Percentiles rank a stretch among this genome's conserved stretches.
phyloP scores from a whole-genome alignment of 2,888 invertebrate genomes.

The Tortrix viridana region DNA sequence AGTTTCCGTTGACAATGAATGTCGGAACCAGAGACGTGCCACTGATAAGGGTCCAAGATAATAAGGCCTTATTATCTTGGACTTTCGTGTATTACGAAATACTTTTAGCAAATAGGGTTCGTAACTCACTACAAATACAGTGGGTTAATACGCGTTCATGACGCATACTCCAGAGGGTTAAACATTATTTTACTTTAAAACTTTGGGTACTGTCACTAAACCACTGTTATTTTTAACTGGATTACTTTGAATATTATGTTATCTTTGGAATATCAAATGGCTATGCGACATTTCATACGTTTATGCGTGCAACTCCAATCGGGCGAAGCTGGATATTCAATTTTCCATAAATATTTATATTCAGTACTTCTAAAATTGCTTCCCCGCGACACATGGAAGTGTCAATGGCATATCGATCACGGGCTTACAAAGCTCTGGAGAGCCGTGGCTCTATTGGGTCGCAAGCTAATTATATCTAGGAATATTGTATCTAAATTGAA shows the following conservation, averaged over 20 bases:
- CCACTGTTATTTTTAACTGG: too few species aligned
- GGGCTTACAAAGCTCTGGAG: slow-evolving; percentile 11
- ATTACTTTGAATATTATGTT: too few species aligned
- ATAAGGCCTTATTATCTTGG: background rate
- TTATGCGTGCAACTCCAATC: too few species aligned
- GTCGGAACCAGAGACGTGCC: slow-evolving; percentile 7
- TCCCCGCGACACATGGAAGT: slow-evolving; percentile 13
- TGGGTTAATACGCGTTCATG: too few species aligned
- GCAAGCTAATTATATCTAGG: background rate
- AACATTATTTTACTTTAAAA: too few species aligned
- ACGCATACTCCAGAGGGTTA: too few species aligned
- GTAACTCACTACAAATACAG: too few species aligned
- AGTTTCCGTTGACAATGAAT: slow-evolving; percentile 24
- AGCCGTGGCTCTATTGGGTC: slow-evolving; percentile 15
- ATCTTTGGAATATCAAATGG: too few species aligned
- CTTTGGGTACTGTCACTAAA: too few species aligned
- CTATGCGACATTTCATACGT: too few species aligned
- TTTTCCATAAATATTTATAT: background rate
- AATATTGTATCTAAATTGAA: slow-evolving; percentile 12
- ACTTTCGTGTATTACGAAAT: background rate
- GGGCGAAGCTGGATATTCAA: too few species aligned
- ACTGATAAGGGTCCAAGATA: slow-evolving; percentile 8
- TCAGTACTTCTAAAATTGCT: background rate
- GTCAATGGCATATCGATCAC: slow-evolving; percentile 33
- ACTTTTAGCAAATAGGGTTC: too few species aligned